Conservation (phyloP, 2,888 invertebrate species). For the Anthrax anthrax region DNA sequence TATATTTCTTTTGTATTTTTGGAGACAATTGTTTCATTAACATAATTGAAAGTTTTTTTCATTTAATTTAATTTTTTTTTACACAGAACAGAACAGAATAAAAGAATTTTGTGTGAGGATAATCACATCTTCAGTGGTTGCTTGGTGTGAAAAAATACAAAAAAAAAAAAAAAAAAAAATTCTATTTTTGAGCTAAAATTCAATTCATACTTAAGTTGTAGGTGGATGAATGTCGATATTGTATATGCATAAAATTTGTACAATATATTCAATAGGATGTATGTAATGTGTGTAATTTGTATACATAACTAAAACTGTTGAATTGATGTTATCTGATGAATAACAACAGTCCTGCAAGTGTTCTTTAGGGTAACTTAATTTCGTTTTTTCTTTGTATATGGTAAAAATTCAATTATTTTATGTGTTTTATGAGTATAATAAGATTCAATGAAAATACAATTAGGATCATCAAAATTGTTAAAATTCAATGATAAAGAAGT, state of each 20-base stretch:
- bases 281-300: too few relatives aligned
- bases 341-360: slow-evolving; percentile 1
- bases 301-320: too few relatives aligned
- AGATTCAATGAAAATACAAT: slow-evolving; percentile 5
- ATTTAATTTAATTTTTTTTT: not conserved
- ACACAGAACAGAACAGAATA: too few relatives aligned
- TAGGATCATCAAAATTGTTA: slow-evolving; percentile 3
- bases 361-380: slow-evolving; percentile 8
- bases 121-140: not conserved
- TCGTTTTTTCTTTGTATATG: too few relatives aligned
- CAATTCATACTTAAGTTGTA: too few relatives aligned
- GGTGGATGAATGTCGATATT: too few relatives aligned
- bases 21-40: slow-evolving; percentile 20
- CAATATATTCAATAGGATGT: too few relatives aligned
- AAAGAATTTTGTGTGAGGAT: not conserved
- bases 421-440: not conserved
- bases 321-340: too few relatives aligned
- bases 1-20: slow-evolving; percentile 13
- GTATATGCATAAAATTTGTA: too few relatives aligned
- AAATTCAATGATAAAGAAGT: slow-evolving; percentile 1
- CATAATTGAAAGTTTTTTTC: slow-evolving; percentile 16
- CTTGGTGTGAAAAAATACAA: too few relatives aligned
- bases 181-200: too few relatives aligned
- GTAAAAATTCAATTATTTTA: slow-evolving; percentile 7
- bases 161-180: not conserved